These are phyloP conservation scores for Elephantulus edwardii DNA, from an alignment of 2,113 vertebrate species.

Conservation along the genomic window DNA sequence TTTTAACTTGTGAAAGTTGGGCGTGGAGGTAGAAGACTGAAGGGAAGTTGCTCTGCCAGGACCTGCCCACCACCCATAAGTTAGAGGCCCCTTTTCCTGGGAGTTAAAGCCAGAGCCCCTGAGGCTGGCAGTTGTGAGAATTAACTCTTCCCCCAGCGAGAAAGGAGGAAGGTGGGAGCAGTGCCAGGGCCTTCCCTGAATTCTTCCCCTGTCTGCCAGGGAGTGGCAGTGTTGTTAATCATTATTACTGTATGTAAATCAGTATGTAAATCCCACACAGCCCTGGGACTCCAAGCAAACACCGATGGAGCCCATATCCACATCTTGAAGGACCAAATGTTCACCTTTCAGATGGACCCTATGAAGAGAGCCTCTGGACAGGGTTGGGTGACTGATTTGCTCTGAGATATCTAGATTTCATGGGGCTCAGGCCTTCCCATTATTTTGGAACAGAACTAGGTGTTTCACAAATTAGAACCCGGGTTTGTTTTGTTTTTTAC, in stretches of 20 bases:
- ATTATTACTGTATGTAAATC: constrained; percentile 79
- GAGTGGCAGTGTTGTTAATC: constrained; percentile 81
- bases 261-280: constrained; percentile 68
- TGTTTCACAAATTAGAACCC: neutral
- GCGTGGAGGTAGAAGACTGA: neutral
- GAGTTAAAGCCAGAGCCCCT: neutral
- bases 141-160: constrained; percentile 2
- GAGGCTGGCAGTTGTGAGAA: neutral
- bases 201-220: constrained; percentile 77
- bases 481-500: neutral
- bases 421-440: neutral
- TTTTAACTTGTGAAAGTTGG: neutral
- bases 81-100: neutral
- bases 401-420: neutral
- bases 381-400: neutral
- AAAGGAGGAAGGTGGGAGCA: constrained; percentile 31
- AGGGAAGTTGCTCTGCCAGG: neutral
- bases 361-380: neutral
- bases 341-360: constrained; percentile 42
- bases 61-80: neutral
- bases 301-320: constrained; percentile 60
- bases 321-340: constrained; percentile 54
- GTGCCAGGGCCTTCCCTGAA: constrained; percentile 66
- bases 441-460: neutral
- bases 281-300: constrained; percentile 60